A percentile compares a stretch with the other conserved stretches of the same genome.
Conservation (phyloP, 2,797 vertebrate genomes). For the Trachurus trachurus region DNA sequence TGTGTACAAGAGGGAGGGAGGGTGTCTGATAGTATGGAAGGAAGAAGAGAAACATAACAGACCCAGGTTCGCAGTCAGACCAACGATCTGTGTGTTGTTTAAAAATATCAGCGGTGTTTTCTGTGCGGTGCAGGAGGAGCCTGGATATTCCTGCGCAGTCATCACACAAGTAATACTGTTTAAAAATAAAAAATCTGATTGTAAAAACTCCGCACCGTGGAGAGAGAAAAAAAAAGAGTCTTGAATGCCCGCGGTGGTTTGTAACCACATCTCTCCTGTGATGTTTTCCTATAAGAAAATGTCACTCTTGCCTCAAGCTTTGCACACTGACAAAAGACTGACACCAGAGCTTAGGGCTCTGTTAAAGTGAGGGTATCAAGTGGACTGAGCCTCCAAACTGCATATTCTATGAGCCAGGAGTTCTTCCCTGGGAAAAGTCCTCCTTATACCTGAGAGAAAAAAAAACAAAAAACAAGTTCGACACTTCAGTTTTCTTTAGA, state of each 20-base stretch:
- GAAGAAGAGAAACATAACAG: conserved; percentile 9
- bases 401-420: conserved; percentile 37
- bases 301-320: conserved; percentile 59
- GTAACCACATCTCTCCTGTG: conserved; percentile 51
- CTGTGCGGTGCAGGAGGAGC: not conserved
- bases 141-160: not conserved
- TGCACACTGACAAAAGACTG: conserved; percentile 66
- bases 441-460: conserved; percentile 26
- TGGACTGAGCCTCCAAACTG: conserved; percentile 49
- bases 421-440: conserved; percentile 45
- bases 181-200: not conserved
- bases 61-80: conserved; percentile 2
- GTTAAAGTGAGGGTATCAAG: conserved; percentile 65
- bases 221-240: not conserved
- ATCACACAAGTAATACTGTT: not conserved
- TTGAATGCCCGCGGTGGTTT: conserved; percentile 26
- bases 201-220: conserved; percentile 1
- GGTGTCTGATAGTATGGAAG: conserved; percentile 45
- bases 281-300: conserved; percentile 57
- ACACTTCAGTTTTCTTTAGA: conserved; percentile 49
- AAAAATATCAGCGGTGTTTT: conserved; percentile 9
- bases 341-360: conserved; percentile 64
- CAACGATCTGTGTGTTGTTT: conserved; percentile 6
- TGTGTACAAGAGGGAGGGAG: conserved; percentile 41
- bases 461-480: conserved; percentile 21